These are phyloP conservation scores for Whitmania pigra DNA, from an alignment of 1,140 invertebrate genomes.

Conservation along the genomic window DNA sequence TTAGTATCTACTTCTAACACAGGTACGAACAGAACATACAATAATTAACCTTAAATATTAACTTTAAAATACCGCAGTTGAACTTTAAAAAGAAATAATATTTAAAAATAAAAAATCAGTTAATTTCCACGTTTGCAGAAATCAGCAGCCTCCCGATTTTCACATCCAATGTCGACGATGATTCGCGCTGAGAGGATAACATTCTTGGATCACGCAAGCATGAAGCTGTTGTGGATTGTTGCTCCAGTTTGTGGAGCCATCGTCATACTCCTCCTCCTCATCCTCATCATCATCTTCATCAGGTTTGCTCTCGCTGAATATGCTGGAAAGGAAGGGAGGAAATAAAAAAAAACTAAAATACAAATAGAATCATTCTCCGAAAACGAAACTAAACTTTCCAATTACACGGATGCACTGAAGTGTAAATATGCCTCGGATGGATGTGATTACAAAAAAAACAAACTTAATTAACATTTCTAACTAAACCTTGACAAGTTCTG, in stretches of 20 bases:
- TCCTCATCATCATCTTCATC: slow-evolving; percentile 41
- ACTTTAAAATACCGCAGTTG: not conserved
- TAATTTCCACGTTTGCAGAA: slow-evolving; percentile 4
- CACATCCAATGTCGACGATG: slow-evolving; percentile 6
- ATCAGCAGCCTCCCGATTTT: slow-evolving; percentile 13
- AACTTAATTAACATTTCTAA: no score
- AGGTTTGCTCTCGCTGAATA: slow-evolving; percentile 28
- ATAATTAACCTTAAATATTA: no score
- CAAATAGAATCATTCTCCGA: no score
- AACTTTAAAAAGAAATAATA: not conserved
- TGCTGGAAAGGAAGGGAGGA: no score
- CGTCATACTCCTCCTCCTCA: slow-evolving; percentile 42
- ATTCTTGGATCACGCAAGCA: slow-evolving; percentile 30
- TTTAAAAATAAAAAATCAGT: not conserved
- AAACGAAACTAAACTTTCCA: no score
- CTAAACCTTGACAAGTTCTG: no score
- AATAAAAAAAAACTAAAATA: no score
- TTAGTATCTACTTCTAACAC: no score
- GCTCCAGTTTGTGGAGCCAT: slow-evolving; percentile 40
- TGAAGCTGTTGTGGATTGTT: slow-evolving; percentile 61
- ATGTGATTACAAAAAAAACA: no score
- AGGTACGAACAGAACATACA: no score
- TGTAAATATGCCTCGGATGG: no score
- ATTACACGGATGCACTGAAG: no score
- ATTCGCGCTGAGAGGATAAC: slow-evolving; percentile 25